Percentiles rank a stretch among this genome's conserved stretches.
Evolutionary conservation across 2,797 vertebrate species (phyloP).

Genomic region (Remorina albescens): DNA sequence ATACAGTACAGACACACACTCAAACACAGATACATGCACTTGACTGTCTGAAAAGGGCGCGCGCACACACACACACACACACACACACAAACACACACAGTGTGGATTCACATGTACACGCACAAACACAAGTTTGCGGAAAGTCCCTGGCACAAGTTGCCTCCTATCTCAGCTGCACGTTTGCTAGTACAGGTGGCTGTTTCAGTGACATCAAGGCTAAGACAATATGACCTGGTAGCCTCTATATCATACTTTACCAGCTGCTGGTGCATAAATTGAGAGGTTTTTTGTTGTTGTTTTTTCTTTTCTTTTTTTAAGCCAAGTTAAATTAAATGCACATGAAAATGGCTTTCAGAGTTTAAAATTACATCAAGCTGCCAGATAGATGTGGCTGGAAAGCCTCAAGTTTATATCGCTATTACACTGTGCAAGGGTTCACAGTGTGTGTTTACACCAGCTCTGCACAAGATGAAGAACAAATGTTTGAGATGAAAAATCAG

Average conservation of each 20-base stretch:
- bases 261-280: slow-evolving; percentile 5
- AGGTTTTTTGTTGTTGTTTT: background rate
- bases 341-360: background rate
- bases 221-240: slow-evolving; percentile 42
- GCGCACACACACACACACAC: slow-evolving; percentile 4
- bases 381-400: background rate
- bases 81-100: slow-evolving; percentile 4
- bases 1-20: slow-evolving; percentile 43
- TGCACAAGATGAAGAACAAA: background rate
- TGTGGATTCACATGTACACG: background rate
- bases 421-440: background rate
- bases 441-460: background rate
- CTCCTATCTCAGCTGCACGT: slow-evolving; percentile 55
- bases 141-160: slow-evolving; percentile 76
- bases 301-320: background rate
- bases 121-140: slow-evolving; percentile 56
- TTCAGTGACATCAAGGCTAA: slow-evolving; percentile 35
- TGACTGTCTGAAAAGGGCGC: slow-evolving; percentile 45
- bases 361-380: background rate
- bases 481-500: background rate
- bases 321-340: background rate
- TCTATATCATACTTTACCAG: background rate
- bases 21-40: slow-evolving; percentile 42
- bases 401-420: background rate
- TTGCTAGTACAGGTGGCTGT: slow-evolving; percentile 65